phyloP scores from a whole-genome alignment of 2,113 vertebrate species.

The Arizona elegans region DNA sequence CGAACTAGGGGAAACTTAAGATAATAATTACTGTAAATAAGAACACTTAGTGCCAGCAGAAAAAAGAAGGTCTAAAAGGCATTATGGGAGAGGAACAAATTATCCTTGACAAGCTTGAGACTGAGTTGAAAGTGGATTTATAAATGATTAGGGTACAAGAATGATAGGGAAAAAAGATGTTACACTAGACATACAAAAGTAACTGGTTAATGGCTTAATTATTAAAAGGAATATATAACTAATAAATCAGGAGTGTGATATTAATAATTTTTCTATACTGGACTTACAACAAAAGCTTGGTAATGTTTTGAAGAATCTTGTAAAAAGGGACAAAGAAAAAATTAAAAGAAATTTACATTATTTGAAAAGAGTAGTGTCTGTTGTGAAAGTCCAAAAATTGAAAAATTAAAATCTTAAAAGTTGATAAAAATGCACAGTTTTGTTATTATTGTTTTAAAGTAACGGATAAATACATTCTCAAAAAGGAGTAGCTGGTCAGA shows the following conservation, averaged over 20 bases:
- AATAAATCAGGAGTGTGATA: not conserved
- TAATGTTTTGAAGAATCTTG: not conserved
- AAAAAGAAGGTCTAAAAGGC: not conserved
- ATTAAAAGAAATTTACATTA: not conserved
- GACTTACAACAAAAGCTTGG: not conserved
- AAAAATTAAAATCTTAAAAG: not conserved
- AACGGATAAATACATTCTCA: not conserved
- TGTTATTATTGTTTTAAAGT: not conserved
- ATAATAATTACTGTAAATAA: not conserved
- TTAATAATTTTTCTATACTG: not conserved
- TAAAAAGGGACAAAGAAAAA: not conserved
- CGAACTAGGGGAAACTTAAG: not conserved
- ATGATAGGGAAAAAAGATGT: not conserved
- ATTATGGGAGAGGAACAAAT: not conserved
- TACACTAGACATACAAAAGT: not conserved
- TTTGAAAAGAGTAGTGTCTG: not conserved
- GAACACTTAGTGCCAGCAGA: not conserved
- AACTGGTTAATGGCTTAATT: not conserved
- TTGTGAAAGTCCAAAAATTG: not conserved
- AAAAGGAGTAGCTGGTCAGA: not conserved
- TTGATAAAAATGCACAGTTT: not conserved
- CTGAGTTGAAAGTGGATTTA: not conserved
- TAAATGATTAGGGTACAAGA: not conserved
- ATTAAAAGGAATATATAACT: not conserved
- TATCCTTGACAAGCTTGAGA: not conserved